Percentiles rank a stretch among this genome's conserved stretches.
Evolutionary conservation across 1,140 invertebrate species (phyloP).

Genomic region (Lucilia cuprina): DNA sequence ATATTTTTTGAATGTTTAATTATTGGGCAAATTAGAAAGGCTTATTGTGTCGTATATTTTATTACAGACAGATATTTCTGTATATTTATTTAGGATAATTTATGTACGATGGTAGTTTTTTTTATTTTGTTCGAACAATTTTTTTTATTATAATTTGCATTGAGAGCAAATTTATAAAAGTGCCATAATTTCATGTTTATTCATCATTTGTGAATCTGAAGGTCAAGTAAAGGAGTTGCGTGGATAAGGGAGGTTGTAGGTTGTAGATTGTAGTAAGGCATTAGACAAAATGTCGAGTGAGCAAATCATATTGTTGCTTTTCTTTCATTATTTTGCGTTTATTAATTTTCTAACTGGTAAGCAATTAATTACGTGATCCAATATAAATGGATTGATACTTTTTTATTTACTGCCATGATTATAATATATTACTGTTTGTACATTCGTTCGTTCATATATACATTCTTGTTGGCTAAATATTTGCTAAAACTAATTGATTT

Average conservation of each 20-base stretch:
- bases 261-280: not conserved
- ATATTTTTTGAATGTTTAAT: no score
- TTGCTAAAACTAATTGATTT: not conserved
- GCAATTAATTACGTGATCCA: constrained; percentile 6
- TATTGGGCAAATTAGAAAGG: no score
- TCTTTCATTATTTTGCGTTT: not conserved
- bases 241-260: no score
- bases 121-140: not conserved
- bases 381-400: not conserved
- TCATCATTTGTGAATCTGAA: not conserved
- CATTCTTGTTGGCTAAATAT: not conserved
- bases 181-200: not conserved
- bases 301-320: not conserved
- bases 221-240: not conserved
- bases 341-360: not conserved
- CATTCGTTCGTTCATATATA: no score
- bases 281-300: not conserved
- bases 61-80: not conserved
- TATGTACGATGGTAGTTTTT: not conserved
- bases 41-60: no score
- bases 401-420: not conserved
- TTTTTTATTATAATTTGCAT: not conserved
- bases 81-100: not conserved
- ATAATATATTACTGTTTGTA: not conserved
- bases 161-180: not conserved